Base-by-base conservation (phyloP, 2,113 vertebrate species). In the Probosciger aterrimus region DNA sequence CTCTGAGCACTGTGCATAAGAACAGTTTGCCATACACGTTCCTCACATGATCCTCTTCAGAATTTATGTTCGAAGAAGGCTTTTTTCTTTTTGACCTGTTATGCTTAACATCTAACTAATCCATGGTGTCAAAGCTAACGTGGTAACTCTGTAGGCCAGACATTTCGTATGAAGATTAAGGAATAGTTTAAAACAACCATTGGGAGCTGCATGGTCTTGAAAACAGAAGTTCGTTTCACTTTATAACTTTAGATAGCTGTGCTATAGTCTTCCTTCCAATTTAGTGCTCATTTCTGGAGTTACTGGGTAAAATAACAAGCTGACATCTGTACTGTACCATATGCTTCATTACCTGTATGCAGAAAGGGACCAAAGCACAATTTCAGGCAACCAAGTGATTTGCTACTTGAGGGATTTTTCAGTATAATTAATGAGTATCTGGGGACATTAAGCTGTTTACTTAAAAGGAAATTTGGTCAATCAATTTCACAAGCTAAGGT, bases 181-280 rank as follows among this genome's bases (percentile, higher is more conserved):
- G 49, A 67, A 86, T 90, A 77, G 93, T 93, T 94, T 91, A 19
- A 94, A 95, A 77, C 11, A 11, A 49, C 82, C 82, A 55, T 92
- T 94, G 77, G n/a, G 49, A 91, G 33, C 65, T 86, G 37, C 37
- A 39, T 74, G 50, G 73, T 86, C 70, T 74, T 71, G 69, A 95
- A 95, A 80, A 80, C 2, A 76, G 37, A 88, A 80, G 63, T 64
- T 65, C 15, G 71, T 35, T 94, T 86, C 74, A 31, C 6, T 91
- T 92, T 82, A 3, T 76, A 76, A 75, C 31, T 79, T 86, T 12
- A 74, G 84, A n/a, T 89, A 94, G 80, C 49, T 53, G 18, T 79
- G 33, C 63, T 62, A 57, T 15, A 41, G 17, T 52, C 33, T 86
- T 67, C 22, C 41, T 90, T 92, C 63, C 37, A 52, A 82, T 82